These are phyloP conservation scores for Castor canadensis DNA, from an alignment of 2,113 vertebrate species.

Conservation along the genomic window DNA sequence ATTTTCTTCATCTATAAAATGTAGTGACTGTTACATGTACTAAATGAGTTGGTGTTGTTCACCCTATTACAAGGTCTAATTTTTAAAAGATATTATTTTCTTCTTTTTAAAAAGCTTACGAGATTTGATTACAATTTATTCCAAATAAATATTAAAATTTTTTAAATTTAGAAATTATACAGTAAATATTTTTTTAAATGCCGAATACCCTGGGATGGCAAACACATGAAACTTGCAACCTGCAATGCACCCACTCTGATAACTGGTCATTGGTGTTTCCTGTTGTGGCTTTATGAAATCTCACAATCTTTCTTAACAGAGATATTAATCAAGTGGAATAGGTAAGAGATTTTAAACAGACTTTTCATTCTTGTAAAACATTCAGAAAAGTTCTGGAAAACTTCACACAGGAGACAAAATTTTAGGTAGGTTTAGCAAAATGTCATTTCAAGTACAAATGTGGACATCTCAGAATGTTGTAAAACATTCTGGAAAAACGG, in stretches of 20 bases:
- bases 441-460: neutral
- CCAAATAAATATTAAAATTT: neutral
- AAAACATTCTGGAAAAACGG: neutral
- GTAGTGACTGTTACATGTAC: neutral
- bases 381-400: neutral
- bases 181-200: neutral
- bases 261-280: neutral
- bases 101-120: neutral
- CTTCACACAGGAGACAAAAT: neutral
- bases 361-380: neutral
- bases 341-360: neutral
- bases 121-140: neutral
- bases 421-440: neutral
- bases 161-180: neutral
- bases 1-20: neutral
- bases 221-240: neutral
- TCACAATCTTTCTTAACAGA: neutral
- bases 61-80: neutral
- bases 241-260: accelerated
- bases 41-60: neutral
- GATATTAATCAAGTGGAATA: neutral
- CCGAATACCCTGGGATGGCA: neutral
- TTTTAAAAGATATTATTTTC: neutral
- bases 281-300: neutral
- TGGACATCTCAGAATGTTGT: neutral